phyloP scores from a whole-genome alignment of 1,140 invertebrate genomes.

The Philopotamus ludificatus region DNA sequence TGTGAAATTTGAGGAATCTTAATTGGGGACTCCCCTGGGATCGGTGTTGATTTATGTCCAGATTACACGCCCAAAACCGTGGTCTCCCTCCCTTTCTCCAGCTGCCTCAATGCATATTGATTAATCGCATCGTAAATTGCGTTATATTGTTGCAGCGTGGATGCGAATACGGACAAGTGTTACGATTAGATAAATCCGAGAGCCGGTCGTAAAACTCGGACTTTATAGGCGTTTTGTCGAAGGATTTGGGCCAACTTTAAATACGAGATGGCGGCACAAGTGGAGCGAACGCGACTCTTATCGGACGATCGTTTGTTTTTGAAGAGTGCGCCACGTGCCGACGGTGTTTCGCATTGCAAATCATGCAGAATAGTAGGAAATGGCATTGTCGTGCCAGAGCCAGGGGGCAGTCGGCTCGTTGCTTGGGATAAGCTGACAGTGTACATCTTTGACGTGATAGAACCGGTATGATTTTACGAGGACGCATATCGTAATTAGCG shows the following conservation, averaged over 20 bases:
- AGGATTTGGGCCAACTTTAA: background rate
- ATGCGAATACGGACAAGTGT: background rate
- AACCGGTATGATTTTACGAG: background rate
- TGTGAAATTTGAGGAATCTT: background rate
- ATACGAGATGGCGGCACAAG: background rate
- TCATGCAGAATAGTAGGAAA: no score
- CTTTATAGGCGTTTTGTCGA: background rate
- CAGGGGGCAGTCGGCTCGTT: no score
- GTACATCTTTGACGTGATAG: background rate
- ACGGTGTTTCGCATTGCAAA: background rate
- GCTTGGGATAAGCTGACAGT: background rate
- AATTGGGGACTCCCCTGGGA: constrained; percentile 3
- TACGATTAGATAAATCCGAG: background rate
- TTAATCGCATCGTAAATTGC: background rate
- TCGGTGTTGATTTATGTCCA: background rate
- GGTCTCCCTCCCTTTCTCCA: background rate
- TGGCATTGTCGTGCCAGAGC: no score
- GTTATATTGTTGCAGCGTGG: background rate
- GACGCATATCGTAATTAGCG: no score
- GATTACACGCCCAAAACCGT: constrained; percentile 8
- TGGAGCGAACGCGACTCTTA: no score
- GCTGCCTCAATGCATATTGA: background rate
- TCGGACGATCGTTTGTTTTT: no score
- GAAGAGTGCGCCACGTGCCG: no score
- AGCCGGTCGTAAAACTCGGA: background rate